Conservation (phyloP, 2,888 invertebrate species). For the Cheilosia scutellata region DNA sequence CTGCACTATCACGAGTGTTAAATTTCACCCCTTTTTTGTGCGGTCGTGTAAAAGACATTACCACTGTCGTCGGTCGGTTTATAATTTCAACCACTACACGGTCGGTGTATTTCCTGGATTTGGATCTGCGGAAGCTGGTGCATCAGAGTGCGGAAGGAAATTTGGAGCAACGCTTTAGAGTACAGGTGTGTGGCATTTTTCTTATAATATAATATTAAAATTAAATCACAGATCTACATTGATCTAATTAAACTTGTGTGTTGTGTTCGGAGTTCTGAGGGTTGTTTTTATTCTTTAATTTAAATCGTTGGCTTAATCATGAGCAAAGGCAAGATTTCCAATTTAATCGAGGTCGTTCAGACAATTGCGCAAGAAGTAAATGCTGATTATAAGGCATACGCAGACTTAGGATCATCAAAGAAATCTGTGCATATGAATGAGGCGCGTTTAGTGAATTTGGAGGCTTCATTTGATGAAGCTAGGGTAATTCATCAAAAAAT, state of each 20-base stretch:
- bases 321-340: constrained; percentile 10
- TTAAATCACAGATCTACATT: neutral
- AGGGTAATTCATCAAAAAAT: constrained; percentile 31
- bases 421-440: constrained; percentile 12
- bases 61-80: too few species aligned
- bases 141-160: neutral
- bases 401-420: neutral
- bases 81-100: too few species aligned
- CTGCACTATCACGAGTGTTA: neutral
- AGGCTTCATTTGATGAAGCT: constrained; percentile 4
- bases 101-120: neutral
- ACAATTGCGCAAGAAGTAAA: constrained; percentile 6
- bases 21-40: too few species aligned
- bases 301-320: neutral
- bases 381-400: constrained; percentile 10
- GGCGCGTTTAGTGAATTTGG: neutral
- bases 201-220: neutral
- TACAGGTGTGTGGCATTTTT: constrained; percentile 13
- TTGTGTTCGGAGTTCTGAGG: too few species aligned
- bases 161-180: neutral
- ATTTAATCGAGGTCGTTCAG: constrained; percentile 10
- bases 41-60: too few species aligned
- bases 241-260: neutral
- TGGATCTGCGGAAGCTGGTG: neutral
- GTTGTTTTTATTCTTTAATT: neutral